Percentiles rank a stretch among this genome's conserved stretches.
Conservation (phyloP, 2,113 vertebrate genomes). For the Paramormyrops kingsleyae region DNA sequence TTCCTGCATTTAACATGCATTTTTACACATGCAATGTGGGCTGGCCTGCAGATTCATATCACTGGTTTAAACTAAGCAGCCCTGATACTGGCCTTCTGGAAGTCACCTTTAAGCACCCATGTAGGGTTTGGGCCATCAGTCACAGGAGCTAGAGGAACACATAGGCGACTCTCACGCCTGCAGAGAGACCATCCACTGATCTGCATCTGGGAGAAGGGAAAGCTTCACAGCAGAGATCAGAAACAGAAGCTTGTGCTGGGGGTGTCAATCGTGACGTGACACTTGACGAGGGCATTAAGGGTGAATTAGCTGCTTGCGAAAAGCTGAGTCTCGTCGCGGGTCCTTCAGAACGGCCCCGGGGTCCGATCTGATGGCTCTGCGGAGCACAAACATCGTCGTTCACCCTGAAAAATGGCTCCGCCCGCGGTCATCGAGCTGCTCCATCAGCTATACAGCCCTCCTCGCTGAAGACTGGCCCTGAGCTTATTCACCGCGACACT, state of each 20-base stretch:
- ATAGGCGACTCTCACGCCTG: background rate
- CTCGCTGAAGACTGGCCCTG: background rate
- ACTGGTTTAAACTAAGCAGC: background rate
- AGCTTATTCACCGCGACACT: background rate
- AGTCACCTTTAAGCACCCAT: background rate
- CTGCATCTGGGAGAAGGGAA: background rate
- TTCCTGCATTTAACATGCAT: background rate
- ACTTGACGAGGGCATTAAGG: background rate
- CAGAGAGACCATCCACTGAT: background rate
- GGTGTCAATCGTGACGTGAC: background rate
- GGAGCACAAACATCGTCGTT: background rate
- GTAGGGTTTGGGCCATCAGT: background rate
- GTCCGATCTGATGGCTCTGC: background rate
- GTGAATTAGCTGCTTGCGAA: slow-evolving; percentile 1
- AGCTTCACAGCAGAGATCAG: background rate
- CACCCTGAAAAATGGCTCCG: background rate
- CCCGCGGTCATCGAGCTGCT: background rate
- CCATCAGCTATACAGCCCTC: background rate
- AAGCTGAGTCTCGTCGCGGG: background rate
- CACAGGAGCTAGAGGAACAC: background rate
- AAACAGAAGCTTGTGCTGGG: background rate
- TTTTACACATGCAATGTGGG: background rate
- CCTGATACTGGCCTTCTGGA: background rate
- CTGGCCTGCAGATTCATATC: background rate
- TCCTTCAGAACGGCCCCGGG: background rate